These are phyloP conservation scores for Centruroides sculpturatus DNA, from an alignment of 1,140 invertebrate species.

Conservation along the genomic window DNA sequence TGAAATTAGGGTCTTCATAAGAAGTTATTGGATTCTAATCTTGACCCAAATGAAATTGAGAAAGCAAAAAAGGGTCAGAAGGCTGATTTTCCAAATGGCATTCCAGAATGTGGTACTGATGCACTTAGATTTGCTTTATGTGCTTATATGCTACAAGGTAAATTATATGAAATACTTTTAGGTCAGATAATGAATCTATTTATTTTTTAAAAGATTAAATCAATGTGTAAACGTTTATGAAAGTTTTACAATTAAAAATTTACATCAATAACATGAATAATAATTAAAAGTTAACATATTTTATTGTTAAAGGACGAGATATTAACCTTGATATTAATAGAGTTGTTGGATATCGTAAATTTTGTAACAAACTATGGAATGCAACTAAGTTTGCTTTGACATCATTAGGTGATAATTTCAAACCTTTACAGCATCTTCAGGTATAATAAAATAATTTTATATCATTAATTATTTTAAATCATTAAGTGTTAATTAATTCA, in stretches of 20 bases:
- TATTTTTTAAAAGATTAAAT: no score
- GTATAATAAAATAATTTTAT: not conserved
- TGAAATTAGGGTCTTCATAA: conserved; percentile 23
- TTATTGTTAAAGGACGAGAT: conserved; percentile 38
- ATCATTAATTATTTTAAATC: not conserved
- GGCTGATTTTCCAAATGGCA: conserved; percentile 90
- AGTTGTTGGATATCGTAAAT: conserved; percentile 93
- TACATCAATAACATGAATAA: no score
- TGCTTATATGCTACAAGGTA: conserved; percentile 51
- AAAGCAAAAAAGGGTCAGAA: conserved; percentile 20
- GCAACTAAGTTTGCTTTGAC: conserved; percentile 81
- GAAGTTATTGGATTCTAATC: conserved; percentile 45
- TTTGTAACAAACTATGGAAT: conserved; percentile 99
- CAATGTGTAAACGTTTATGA: no score
- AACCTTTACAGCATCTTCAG: conserved; percentile 3
- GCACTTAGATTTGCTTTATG: conserved; percentile 92
- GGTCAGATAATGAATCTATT: no score
- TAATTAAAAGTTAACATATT: not conserved
- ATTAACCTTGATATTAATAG: conserved; percentile 94
- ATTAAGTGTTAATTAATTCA: not conserved
- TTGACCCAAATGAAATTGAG: conserved; percentile 21
- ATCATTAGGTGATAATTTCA: conserved; percentile 34
- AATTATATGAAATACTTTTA: no score
- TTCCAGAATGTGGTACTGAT: conserved; percentile 98
- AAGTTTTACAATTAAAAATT: no score